Conservation (phyloP, 2,888 invertebrate genomes). For the Drosophila niveifrons region DNA sequence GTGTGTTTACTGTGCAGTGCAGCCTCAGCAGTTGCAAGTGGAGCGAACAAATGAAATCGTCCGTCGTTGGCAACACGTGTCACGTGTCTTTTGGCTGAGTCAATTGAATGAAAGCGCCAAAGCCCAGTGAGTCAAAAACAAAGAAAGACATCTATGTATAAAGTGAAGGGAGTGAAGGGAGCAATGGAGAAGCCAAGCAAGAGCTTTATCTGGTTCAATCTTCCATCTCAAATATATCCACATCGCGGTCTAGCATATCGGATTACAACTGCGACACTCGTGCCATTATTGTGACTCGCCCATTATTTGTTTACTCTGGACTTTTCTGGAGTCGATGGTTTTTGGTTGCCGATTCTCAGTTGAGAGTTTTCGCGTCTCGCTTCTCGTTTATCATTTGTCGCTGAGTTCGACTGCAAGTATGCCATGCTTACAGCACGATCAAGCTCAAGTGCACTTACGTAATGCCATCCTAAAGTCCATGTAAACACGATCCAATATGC, state of each 20-base stretch:
- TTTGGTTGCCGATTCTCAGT: background rate
- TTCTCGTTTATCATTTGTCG: background rate
- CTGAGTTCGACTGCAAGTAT: conserved; percentile 16
- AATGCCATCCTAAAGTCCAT: background rate
- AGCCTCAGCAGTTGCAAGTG: conserved; percentile 26
- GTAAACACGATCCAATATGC: background rate
- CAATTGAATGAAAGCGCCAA: conserved; percentile 19
- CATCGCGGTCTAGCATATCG: background rate
- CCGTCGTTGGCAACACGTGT: conserved; percentile 38
- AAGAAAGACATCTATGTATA: too few relatives aligned
- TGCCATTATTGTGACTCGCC: conserved; percentile 4
- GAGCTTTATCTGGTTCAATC: too few relatives aligned
- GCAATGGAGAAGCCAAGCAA: too few relatives aligned
- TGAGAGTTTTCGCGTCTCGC: background rate
- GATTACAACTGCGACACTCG: conserved; percentile 4
- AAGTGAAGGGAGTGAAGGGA: background rate
- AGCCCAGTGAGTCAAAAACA: conserved; percentile 3
- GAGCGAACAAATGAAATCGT: conserved; percentile 26
- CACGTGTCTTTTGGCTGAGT: conserved; percentile 20
- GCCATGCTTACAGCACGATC: conserved; percentile 11
- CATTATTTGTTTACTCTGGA: conserved; percentile 31
- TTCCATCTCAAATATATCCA: background rate
- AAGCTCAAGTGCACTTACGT: conserved; percentile 14
- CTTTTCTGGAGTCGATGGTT: background rate
- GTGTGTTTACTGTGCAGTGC: conserved; percentile 15